Evolutionary conservation across 2,797 vertebrate genomes (phyloP).

Genomic region (Cuniculus paca): DNA sequence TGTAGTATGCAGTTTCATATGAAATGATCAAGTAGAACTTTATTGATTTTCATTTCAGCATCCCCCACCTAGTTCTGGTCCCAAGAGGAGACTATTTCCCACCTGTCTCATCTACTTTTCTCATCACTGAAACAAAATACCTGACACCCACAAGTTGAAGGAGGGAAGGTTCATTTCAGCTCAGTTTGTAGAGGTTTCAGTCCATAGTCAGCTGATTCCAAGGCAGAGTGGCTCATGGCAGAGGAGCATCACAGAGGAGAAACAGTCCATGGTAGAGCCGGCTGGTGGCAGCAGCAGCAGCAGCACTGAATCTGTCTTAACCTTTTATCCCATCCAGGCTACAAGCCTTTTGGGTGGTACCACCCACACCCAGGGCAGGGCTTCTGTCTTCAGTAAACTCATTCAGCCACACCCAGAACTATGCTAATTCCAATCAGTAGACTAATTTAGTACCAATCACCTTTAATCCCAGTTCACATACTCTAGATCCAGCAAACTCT

Average conservation of each 20-base stretch:
- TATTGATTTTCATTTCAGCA: fast-evolving
- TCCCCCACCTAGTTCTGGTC: fast-evolving
- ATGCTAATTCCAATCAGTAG: background rate
- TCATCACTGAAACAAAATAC: background rate
- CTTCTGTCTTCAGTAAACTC: background rate
- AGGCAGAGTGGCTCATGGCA: background rate
- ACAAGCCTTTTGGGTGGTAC: background rate
- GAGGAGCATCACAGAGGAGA: background rate
- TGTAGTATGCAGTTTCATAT: background rate
- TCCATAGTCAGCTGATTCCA: background rate
- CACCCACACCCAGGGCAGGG: background rate
- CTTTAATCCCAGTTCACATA: background rate
- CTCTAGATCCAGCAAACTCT: background rate
- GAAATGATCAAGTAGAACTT: background rate
- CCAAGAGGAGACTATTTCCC: fast-evolving
- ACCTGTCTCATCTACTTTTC: background rate
- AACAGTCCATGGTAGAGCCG: background rate
- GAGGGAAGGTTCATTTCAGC: background rate
- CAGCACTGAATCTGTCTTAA: background rate
- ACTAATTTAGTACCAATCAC: background rate
- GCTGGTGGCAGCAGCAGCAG: background rate
- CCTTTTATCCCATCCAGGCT: background rate
- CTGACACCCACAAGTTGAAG: background rate
- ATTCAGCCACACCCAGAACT: background rate
- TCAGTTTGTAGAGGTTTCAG: background rate